phyloP scores from a whole-genome alignment of 2,888 invertebrate genomes.

The Hyposoter dolosus region DNA sequence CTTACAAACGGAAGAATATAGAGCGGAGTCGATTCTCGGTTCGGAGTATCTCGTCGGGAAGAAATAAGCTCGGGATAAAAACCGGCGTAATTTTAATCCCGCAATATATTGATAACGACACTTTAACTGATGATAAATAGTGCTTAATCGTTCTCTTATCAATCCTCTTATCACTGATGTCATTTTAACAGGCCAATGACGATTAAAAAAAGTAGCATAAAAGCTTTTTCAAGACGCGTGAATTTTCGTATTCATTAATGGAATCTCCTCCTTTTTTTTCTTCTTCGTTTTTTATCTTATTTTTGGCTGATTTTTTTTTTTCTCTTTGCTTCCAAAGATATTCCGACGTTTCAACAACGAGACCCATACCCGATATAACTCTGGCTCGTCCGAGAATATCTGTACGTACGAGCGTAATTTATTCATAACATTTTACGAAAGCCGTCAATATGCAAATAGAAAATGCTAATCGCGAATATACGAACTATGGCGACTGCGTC shows the following conservation, averaged over 20 bases:
- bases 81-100: constrained; percentile 21
- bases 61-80: constrained; percentile 59
- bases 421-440: constrained; percentile 85
- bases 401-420: constrained; percentile 78
- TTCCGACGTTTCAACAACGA: constrained; percentile 51
- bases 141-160: constrained; percentile 44
- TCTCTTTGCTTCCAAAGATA: constrained; percentile 51
- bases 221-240: constrained; percentile 53
- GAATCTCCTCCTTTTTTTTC: constrained; percentile 28
- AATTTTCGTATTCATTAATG: constrained; percentile 58
- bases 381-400: constrained; percentile 25
- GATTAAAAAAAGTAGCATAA: constrained; percentile 51
- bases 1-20: not conserved
- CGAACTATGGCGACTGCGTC: constrained; percentile 56
- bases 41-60: not conserved
- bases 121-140: constrained; percentile 51
- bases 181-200: constrained; percentile 50
- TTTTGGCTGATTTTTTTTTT: constrained; percentile 29
- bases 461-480: constrained; percentile 82
- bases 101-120: constrained; percentile 33
- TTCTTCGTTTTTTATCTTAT: constrained; percentile 12
- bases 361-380: constrained; percentile 31
- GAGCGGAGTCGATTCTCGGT: not conserved
- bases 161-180: constrained; percentile 43
- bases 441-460: constrained; percentile 84